A percentile compares a stretch with the other conserved stretches of the same genome.
Evolutionary conservation across 2,888 invertebrate species (phyloP).

Genomic region (Leucophenga maculata): DNA sequence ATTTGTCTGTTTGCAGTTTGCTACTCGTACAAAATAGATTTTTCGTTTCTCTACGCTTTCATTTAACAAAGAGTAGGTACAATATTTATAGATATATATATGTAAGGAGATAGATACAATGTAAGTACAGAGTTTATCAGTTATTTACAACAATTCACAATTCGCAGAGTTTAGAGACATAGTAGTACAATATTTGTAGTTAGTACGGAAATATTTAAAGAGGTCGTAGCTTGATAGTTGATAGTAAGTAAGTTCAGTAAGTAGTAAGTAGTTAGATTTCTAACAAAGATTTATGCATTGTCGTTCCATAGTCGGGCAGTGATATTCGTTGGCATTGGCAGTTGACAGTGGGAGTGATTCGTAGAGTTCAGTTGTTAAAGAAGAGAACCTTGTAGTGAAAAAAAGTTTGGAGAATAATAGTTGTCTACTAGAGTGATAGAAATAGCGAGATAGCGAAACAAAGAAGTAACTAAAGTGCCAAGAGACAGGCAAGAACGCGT

Average conservation of each 20-base stretch:
- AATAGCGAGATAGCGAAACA: not conserved
- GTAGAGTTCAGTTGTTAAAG: constrained; percentile 12
- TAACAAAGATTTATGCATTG: constrained; percentile 32
- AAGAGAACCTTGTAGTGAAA: not conserved
- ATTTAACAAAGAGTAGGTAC: constrained; percentile 32
- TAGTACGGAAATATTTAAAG: constrained; percentile 11
- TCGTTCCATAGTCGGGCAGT: constrained; percentile 35
- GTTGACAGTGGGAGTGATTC: constrained; percentile 24
- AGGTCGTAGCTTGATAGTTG: constrained; percentile 28
- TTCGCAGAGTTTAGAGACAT: constrained; percentile 43
- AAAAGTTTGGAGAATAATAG: not conserved
- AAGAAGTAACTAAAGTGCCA: not conserved
- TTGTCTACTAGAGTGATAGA: constrained; percentile 16
- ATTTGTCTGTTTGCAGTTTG: constrained; percentile 68
- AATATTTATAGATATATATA: constrained; percentile 42
- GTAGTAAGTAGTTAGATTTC: constrained; percentile 14
- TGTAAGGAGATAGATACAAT: not conserved
- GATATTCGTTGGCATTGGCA: constrained; percentile 37
- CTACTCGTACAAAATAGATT: constrained; percentile 44
- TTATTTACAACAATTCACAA: constrained; percentile 64
- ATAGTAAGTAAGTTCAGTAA: not conserved
- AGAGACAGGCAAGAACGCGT: constrained; percentile 47
- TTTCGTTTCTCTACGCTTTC: constrained; percentile 6
- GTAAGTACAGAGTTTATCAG: constrained; percentile 53
- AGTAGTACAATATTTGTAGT: not conserved